Evolutionary conservation across 2,113 vertebrate species (phyloP), one percentile per base, ranked within the genome.

Genomic region (Grammomys surdaster): DNA sequence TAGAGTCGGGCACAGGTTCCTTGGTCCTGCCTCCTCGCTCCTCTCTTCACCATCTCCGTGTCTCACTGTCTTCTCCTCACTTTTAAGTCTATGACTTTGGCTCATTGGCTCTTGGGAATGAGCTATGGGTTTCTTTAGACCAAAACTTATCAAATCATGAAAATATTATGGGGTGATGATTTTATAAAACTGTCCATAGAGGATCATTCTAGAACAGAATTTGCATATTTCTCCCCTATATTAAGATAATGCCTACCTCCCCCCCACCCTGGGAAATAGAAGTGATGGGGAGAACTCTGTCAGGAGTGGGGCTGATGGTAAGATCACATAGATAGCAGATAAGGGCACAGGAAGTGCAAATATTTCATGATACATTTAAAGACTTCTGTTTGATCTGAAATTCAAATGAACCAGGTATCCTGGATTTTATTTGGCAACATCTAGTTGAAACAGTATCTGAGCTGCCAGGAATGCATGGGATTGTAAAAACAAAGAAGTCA

Each of bases 361-460:
- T 82, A 33, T 89, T 60, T 95, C 40, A 8, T 46, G 43, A n/a
- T 22, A 70, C n/a, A 58, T 46, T 87, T 70, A n/a, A 75, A 85
- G 76, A 82, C 36, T 7, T 58, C 36, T 51, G 33, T 14, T 76
- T 88, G 56, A 48, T 60, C 51, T 72, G 85, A 89, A 90, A 82
- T 95, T 93, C 46, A 90, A 58, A 46, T 67, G 58, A 93, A 69
- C 28, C 40, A 17, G 33, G 14, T 5, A 5, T 54, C 14, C 11
- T 92, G 9, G 48, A 22, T 94, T 94, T 87, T 78, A 24, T 82
- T 60, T 84, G 88, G 46, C 56, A 78, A 90, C 56, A 54, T 26
- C 10, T 24, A 56, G 26, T n/a, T 65, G 81, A 93, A 87, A 89
- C 0, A 40, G 63, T 80, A 95, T 36, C n/a, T 81, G 51, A 92